These are phyloP conservation scores for Spodoptera frugiperda DNA, from an alignment of 1,140 invertebrate species.

Conservation along the genomic window DNA sequence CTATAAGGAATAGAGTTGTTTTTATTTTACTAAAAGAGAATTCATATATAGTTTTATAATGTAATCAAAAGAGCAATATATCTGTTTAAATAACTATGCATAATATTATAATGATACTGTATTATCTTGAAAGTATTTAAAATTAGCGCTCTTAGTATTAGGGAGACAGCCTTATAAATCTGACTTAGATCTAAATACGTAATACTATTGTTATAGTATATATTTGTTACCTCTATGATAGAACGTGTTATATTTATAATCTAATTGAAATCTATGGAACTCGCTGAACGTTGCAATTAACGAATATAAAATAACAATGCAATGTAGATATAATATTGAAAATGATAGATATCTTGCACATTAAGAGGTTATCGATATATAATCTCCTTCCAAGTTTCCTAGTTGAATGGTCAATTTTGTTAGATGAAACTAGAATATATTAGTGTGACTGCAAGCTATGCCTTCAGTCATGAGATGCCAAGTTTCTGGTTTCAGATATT, in stretches of 20 bases:
- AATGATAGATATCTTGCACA: conserved; percentile 22
- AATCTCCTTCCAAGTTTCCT: conserved; percentile 14
- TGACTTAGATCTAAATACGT: conserved; percentile 21
- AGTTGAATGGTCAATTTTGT: neutral
- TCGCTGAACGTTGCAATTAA: conserved; percentile 27
- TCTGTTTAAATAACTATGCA: neutral
- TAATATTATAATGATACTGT: neutral
- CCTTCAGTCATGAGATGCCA: neutral
- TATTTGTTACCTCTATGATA: neutral
- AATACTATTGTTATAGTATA: neutral
- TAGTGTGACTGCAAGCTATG: neutral
- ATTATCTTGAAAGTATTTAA: neutral
- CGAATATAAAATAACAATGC: conserved; percentile 24
- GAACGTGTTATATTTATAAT: conserved; percentile 9
- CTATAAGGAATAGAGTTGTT: neutral
- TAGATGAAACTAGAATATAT: conserved; percentile 1
- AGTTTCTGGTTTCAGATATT: conserved; percentile 17
- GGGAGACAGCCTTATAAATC: neutral
- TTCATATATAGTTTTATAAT: neutral
- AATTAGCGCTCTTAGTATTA: neutral
- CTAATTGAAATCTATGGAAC: conserved; percentile 24
- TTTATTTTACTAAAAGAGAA: neutral
- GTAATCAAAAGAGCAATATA: neutral
- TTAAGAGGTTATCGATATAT: conserved; percentile 18
- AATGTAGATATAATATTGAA: conserved; percentile 25